These are phyloP conservation scores for Bombus affinis DNA, from an alignment of 1,140 invertebrate species.

Conservation along the genomic window DNA sequence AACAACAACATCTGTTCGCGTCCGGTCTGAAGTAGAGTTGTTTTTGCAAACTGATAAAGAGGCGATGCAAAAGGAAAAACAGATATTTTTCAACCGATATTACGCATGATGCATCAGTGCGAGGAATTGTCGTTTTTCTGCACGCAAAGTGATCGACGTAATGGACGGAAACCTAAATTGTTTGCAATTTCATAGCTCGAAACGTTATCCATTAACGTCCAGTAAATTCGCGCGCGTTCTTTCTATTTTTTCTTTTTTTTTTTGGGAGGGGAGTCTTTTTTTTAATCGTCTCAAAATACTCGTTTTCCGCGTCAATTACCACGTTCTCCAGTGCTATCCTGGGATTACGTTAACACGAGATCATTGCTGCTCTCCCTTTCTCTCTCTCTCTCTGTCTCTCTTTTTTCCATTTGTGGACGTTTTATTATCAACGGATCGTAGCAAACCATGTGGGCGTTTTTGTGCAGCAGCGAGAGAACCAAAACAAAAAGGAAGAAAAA, in stretches of 20 bases:
- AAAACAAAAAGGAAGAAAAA: neutral
- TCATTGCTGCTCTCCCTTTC: neutral
- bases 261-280: neutral
- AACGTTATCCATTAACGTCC: constrained; percentile 16
- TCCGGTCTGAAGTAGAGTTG: neutral
- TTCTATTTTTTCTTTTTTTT: neutral
- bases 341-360: constrained; percentile 13
- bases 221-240: neutral
- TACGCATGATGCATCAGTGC: neutral
- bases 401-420: neutral
- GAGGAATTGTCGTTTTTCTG: neutral
- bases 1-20: neutral
- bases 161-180: constrained; percentile 26
- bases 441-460: neutral
- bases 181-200: constrained; percentile 22
- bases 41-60: neutral
- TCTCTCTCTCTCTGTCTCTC: neutral
- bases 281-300: constrained; percentile 3
- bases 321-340: neutral
- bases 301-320: neutral
- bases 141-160: constrained; percentile 4
- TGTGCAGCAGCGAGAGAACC: neutral
- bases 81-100: constrained; percentile 11
- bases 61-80: neutral
- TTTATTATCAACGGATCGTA: neutral